Evolutionary conservation across 2,113 vertebrate species (phyloP).

Genomic region (Gymnobelideus leadbeateri): DNA sequence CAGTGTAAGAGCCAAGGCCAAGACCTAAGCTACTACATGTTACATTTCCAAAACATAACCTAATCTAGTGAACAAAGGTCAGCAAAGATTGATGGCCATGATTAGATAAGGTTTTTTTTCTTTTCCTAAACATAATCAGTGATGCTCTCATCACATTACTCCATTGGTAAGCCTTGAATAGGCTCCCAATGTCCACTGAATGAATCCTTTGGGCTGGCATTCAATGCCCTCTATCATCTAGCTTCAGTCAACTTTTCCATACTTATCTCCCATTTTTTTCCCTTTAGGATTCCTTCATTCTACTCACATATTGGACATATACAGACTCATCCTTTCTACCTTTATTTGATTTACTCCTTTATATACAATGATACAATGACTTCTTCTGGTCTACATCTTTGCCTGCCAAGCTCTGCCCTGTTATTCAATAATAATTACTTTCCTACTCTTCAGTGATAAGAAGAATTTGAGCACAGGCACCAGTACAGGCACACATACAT

Average conservation of each 20-base stretch:
- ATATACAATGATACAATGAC: background rate
- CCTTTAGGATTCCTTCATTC: background rate
- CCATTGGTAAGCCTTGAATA: background rate
- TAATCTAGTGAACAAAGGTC: constrained; percentile 58
- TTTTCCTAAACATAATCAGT: background rate
- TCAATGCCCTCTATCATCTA: background rate
- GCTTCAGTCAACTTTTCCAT: background rate
- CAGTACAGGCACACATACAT: no score
- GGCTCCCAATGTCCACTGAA: background rate
- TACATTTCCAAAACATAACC: constrained; percentile 34
- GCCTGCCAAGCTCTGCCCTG: background rate
- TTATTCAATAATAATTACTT: background rate
- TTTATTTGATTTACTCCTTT: background rate
- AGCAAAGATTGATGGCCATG: constrained; percentile 4
- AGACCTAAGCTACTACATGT: constrained; percentile 1
- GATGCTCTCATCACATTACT: background rate
- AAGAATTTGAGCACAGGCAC: background rate
- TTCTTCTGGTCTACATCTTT: background rate
- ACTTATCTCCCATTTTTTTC: background rate
- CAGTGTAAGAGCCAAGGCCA: background rate
- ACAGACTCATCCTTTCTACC: background rate
- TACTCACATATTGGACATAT: background rate
- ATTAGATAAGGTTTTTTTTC: background rate
- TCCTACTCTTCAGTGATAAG: background rate
- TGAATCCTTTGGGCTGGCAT: background rate